Conservation (phyloP, 2,888 invertebrate species). For the Tinea pellionella region DNA sequence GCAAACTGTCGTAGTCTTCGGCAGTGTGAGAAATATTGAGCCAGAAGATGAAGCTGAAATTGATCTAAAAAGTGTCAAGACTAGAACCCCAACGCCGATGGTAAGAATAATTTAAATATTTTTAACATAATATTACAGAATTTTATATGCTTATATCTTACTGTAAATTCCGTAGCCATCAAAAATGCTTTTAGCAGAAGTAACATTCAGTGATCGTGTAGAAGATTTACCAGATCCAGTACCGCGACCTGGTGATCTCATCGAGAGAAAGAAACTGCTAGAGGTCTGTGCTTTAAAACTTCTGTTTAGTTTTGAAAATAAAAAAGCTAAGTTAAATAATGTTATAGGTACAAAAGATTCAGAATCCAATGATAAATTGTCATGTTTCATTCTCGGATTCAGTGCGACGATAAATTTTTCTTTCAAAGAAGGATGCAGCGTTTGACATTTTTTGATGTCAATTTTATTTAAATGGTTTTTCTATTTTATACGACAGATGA, state of each 20-base stretch:
- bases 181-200: conserved; percentile 48
- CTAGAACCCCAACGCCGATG: conserved; percentile 53
- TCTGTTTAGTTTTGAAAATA: no score
- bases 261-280: conserved; percentile 47
- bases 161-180: conserved; percentile 36
- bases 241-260: conserved; percentile 31
- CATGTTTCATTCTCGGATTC: background rate
- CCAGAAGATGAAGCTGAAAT: conserved; percentile 28
- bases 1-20: conserved; percentile 25
- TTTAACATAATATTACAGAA: background rate
- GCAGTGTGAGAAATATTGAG: conserved; percentile 31
- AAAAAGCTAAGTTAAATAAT: no score
- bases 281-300: conserved; percentile 30
- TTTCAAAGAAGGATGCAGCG: no score
- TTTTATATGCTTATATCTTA: background rate
- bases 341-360: no score
- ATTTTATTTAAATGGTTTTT: no score
- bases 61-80: conserved; percentile 41
- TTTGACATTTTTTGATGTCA: no score
- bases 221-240: conserved; percentile 56
- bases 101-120: conserved; percentile 34
- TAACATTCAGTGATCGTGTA: conserved; percentile 45
- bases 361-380: background rate
- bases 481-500: conserved; percentile 31
- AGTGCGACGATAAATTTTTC: background rate